Evolutionary conservation across 2,113 vertebrate genomes (phyloP).

Genomic region (Sinocyclocheilus rhinocerous): DNA sequence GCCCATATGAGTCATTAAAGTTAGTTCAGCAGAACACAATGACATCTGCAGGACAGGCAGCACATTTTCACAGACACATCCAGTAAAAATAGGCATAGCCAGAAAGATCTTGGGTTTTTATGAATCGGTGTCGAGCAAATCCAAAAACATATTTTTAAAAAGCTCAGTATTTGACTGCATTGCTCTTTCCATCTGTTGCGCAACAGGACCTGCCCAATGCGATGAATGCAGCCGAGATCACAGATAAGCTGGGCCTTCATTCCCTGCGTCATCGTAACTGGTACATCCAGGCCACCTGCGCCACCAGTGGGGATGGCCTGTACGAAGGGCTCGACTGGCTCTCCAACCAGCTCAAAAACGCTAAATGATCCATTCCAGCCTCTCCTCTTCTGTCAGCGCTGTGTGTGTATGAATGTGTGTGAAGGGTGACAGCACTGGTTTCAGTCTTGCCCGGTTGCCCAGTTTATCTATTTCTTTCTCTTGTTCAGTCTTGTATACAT

Average conservation of each 20-base stretch:
- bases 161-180: neutral
- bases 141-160: neutral
- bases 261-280: constrained; percentile 75
- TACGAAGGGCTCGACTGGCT: too few relatives aligned
- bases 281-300: constrained; percentile 83
- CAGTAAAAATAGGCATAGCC: neutral
- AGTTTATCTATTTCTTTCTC: too few relatives aligned
- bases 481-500: too few relatives aligned
- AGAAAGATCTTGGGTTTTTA: neutral
- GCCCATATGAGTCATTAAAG: neutral
- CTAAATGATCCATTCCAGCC: too few relatives aligned
- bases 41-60: neutral
- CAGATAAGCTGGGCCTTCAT: constrained; percentile 79
- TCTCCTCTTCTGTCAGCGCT: too few relatives aligned
- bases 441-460: too few relatives aligned
- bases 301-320: too few relatives aligned
- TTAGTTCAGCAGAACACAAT: neutral
- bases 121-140: neutral
- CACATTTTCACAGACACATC: neutral
- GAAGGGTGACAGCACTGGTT: too few relatives aligned
- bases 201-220: constrained; percentile 82
- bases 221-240: constrained; percentile 83
- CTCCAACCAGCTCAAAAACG: too few relatives aligned
- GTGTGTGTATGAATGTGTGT: too few relatives aligned
- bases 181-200: neutral